Evolutionary conservation across 2,797 vertebrate genomes (phyloP), one percentile per base, ranked within the genome.

Genomic region (Sebastes glaucus): DNA sequence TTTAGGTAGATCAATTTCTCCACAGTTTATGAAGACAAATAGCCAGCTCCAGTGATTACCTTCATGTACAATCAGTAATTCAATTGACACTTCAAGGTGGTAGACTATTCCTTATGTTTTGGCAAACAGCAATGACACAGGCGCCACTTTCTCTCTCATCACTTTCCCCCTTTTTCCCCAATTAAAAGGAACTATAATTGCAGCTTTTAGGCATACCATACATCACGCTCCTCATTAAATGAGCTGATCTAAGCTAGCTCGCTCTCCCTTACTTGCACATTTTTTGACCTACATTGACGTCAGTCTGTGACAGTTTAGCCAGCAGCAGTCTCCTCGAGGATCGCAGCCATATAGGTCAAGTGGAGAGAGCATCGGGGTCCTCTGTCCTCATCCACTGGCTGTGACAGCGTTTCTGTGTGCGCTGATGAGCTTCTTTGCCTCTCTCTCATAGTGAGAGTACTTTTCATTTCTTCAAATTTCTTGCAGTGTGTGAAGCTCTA

Each of bases 261-360:
- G 73, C 25, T 46, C 30, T 18, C 16, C 2, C n/a, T 64, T 18
- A 42, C 66, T 74, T 52, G 33, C 64, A 71, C 64, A 86, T 30
- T 82, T 30, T 82, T 87, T 75, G 59, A 65, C 77, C 74, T 49
- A 74, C 62, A 63, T 42, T 35, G 42, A 67, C 23, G 32, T 77
- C 69, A 69, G 65, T 46, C 46, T 35, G 56, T 69, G 38, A 74
- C 64, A 56, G 57, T 70, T 84, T 30, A 16, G 73, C 77, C 79
- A 59, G 78, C 66, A 71, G 78, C 67, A 9, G 32, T 27, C 2
- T 77, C 75, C 73, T 65, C 7, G 33, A 67, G 65, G 61, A 85
- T 57, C 20, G 11, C 10, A 13, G 73, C 30, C 72, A 46, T 59
- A 22, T 22, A 80, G 74, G 73, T 90, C 76, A 86, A 90, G 76